Evolutionary conservation across 2,797 vertebrate genomes (phyloP).

Genomic region (Petrocephalus sullivani): DNA sequence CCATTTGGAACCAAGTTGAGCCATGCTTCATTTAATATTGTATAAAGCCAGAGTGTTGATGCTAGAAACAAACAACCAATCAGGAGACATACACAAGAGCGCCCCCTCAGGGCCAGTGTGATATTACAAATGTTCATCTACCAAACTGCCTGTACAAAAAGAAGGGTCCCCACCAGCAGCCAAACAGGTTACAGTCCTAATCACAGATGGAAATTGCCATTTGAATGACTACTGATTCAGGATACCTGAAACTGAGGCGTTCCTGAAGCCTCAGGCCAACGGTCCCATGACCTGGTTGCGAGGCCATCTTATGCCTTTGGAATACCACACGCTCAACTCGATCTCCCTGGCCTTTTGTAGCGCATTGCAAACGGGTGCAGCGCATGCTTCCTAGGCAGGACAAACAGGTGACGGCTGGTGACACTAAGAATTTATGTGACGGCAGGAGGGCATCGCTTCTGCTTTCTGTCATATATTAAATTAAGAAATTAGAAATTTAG

Average conservation of each 20-base stretch:
- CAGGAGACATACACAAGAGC: not conserved
- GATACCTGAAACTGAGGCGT: not conserved
- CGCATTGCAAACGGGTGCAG: not conserved
- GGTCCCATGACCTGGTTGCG: not conserved
- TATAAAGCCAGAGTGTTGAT: not conserved
- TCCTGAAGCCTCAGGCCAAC: not conserved
- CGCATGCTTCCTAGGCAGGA: not conserved
- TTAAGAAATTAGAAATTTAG: not conserved
- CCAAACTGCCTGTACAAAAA: not conserved
- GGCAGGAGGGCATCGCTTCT: constrained; percentile 3
- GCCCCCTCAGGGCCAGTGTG: not conserved
- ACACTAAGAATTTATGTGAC: not conserved
- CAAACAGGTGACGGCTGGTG: not conserved
- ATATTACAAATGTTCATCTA: not conserved
- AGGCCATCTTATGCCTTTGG: not conserved
- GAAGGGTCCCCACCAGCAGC: not conserved
- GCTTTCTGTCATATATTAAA: constrained; percentile 16
- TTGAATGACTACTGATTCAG: not conserved
- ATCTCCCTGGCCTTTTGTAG: not conserved
- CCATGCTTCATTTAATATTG: not conserved
- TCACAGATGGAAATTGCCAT: not conserved
- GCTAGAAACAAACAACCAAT: not conserved
- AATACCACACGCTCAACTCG: not conserved
- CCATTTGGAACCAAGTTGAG: not conserved
- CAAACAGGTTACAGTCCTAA: not conserved